A percentile compares a stretch with the other conserved stretches of the same genome.
phyloP scores from a whole-genome alignment of 2,888 invertebrate genomes.

The Ochropacha duplaris region DNA sequence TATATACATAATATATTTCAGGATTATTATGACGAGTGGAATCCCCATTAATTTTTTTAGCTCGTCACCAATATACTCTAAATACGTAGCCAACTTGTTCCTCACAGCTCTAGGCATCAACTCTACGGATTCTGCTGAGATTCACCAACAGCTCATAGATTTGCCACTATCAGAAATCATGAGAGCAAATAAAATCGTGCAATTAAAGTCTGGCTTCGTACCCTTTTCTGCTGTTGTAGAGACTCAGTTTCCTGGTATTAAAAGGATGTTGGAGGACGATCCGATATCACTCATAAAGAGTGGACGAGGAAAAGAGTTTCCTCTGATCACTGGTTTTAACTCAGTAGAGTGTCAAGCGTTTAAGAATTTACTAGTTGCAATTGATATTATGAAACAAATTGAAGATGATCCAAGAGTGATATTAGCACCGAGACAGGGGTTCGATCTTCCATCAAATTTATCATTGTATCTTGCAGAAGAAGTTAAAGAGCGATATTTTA shows the following conservation, averaged over 20 bases:
- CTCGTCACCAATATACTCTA: constrained; percentile 40
- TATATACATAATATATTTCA: constrained; percentile 17
- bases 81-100: constrained; percentile 27
- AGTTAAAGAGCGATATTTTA: constrained; percentile 19
- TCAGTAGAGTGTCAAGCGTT: constrained; percentile 24
- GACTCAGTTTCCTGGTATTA: constrained; percentile 16
- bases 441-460: constrained; percentile 7
- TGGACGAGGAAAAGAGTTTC: constrained; percentile 29
- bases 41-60: constrained; percentile 43
- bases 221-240: constrained; percentile 34
- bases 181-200: constrained; percentile 20
- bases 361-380: constrained; percentile 9
- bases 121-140: constrained; percentile 18
- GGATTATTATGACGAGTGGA: constrained; percentile 51
- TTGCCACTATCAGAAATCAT: constrained; percentile 26
- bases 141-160: constrained; percentile 20
- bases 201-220: constrained; percentile 17
- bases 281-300: constrained; percentile 27
- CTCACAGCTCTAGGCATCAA: constrained; percentile 48
- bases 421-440: constrained; percentile 15
- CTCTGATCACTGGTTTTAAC: constrained; percentile 32
- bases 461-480: constrained; percentile 8
- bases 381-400: constrained; percentile 13
- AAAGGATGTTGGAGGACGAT: constrained; percentile 32
- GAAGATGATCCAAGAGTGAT: constrained; percentile 14